Evolutionary conservation across 2,888 invertebrate genomes (phyloP).

Genomic region (Callyntrura sp.): DNA sequence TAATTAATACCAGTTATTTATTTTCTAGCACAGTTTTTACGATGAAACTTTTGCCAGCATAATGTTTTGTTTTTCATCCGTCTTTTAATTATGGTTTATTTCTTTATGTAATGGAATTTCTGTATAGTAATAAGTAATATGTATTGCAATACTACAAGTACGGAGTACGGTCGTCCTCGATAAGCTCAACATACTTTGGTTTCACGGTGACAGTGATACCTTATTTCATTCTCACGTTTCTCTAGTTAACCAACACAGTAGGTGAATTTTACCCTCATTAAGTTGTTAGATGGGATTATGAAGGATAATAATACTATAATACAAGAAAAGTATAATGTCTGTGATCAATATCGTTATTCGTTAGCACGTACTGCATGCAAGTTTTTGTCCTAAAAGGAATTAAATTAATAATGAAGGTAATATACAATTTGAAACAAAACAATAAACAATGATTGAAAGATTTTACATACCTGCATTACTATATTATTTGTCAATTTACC

Average conservation of each 20-base stretch:
- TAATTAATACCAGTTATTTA: conserved; percentile 7
- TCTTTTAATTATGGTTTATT: not conserved
- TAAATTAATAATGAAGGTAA: too few species aligned
- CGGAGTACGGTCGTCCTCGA: not conserved
- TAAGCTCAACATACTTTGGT: not conserved
- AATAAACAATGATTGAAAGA: too few species aligned
- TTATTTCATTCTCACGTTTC: not conserved
- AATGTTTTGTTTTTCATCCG: not conserved
- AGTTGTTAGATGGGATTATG: not conserved
- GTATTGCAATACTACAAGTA: not conserved
- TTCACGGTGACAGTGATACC: not conserved
- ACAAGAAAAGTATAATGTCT: not conserved
- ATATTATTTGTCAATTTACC: too few species aligned
- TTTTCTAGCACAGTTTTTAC: not conserved
- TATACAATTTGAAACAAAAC: too few species aligned
- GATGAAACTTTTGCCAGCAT: not conserved
- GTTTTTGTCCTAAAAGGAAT: too few species aligned
- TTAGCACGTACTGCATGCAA: too few species aligned
- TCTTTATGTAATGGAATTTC: too few species aligned
- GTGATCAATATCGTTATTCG: conserved; percentile 15
- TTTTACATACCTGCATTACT: too few species aligned
- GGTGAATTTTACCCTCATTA: not conserved
- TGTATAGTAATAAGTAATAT: not conserved
- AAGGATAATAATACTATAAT: not conserved
- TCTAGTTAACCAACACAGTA: not conserved